These are phyloP conservation scores for Drosophila emarginata DNA, from an alignment of 2,888 invertebrate genomes.

Conservation along the genomic window DNA sequence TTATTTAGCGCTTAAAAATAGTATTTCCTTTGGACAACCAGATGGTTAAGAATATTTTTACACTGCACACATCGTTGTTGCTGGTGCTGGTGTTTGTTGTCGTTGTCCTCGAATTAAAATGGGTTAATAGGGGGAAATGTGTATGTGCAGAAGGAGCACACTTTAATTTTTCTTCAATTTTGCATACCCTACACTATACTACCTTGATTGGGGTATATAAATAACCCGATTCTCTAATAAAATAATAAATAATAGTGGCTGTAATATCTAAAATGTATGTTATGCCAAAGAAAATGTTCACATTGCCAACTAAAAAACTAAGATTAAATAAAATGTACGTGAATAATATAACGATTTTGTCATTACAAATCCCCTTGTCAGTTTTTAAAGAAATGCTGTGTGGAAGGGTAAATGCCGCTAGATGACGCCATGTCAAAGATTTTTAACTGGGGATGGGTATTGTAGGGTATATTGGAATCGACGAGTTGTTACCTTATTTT, in stretches of 20 bases:
- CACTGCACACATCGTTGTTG: slow-evolving; percentile 50
- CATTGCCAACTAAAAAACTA: too few species aligned
- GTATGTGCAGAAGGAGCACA: slow-evolving; percentile 15
- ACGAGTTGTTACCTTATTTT: not conserved
- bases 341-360: too few species aligned
- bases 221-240: too few species aligned
- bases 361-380: too few species aligned
- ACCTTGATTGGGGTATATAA: not conserved
- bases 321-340: too few species aligned
- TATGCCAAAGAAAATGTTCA: too few species aligned
- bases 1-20: not conserved
- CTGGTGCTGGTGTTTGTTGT: slow-evolving; percentile 36
- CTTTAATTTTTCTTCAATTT: slow-evolving; percentile 22
- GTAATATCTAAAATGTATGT: too few species aligned
- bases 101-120: slow-evolving; percentile 56
- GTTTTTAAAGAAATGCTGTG: too few species aligned
- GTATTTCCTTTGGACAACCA: slow-evolving; percentile 8
- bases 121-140: slow-evolving; percentile 71
- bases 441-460: not conserved
- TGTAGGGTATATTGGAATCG: not conserved
- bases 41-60: slow-evolving; percentile 4
- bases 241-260: too few species aligned
- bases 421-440: too few species aligned
- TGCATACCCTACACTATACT: not conserved
- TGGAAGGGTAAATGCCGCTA: too few species aligned